Evolutionary conservation across 2,797 vertebrate species (phyloP).

Genomic region (Rhadinocentrus ornatus): DNA sequence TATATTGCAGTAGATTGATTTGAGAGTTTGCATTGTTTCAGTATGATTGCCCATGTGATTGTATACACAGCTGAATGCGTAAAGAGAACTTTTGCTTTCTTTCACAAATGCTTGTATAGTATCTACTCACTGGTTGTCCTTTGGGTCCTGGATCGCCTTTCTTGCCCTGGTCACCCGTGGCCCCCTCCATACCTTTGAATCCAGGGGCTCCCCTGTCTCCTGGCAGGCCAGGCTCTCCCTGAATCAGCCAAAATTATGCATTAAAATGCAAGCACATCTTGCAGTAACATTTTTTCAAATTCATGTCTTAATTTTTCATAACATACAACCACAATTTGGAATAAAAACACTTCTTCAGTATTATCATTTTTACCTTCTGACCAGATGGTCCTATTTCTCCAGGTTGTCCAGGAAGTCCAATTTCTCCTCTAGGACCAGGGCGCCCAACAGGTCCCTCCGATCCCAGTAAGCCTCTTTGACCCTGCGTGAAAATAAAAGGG

Average conservation of each 20-base stretch:
- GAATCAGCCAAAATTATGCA: constrained; percentile 16
- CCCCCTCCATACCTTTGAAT: constrained; percentile 85
- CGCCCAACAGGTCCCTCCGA: constrained; percentile 84
- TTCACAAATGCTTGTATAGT: not conserved
- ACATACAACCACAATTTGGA: not conserved
- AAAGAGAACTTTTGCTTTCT: not conserved
- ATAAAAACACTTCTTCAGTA: not conserved
- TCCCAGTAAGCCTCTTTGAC: constrained; percentile 85
- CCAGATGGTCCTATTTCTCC: constrained; percentile 88
- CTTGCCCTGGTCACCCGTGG: constrained; percentile 90
- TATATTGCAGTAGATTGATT: no score
- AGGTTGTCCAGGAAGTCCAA: constrained; percentile 86
- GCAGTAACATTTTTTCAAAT: not conserved
- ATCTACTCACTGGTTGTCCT: constrained; percentile 86
- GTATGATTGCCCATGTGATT: no score
- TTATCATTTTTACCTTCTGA: constrained; percentile 83
- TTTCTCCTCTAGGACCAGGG: constrained; percentile 86
- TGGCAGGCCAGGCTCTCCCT: constrained; percentile 91
- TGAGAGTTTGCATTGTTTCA: no score
- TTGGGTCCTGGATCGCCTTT: constrained; percentile 87
- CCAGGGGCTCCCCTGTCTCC: constrained; percentile 89
- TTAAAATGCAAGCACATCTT: not conserved
- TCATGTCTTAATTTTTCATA: not conserved
- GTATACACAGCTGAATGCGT: no score
- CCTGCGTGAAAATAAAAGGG: constrained; percentile 74